A percentile compares a stretch with the other conserved stretches of the same genome.
These are phyloP conservation scores for Perca schrenkii DNA, from an alignment of 2,113 vertebrate species.

Conservation along the genomic window DNA sequence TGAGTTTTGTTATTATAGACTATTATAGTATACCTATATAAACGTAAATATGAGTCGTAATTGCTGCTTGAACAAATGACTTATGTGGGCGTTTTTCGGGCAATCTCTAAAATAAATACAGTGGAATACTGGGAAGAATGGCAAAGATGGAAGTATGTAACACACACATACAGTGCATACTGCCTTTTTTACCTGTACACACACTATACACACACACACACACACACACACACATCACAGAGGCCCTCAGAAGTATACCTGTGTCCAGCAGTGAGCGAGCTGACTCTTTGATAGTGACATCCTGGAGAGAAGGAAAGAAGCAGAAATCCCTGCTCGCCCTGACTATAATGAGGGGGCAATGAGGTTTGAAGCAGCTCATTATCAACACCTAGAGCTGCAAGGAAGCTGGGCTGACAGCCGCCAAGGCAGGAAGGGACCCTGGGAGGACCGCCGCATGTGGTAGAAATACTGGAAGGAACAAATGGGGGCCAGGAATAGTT, in stretches of 20 bases:
- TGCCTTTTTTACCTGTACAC: background rate
- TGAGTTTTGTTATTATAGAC: background rate
- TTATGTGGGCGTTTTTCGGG: too few species aligned
- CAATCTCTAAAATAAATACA: background rate
- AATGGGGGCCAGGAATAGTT: conserved; percentile 64
- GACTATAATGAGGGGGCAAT: conserved; percentile 74
- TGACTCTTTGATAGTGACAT: conserved; percentile 67
- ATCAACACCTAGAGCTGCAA: conserved; percentile 59
- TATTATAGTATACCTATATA: too few species aligned
- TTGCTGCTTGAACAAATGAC: too few species aligned
- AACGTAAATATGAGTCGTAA: too few species aligned
- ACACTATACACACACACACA: background rate
- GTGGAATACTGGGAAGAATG: background rate
- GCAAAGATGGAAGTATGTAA: background rate
- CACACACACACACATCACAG: conserved; percentile 1
- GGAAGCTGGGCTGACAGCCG: conserved; percentile 46
- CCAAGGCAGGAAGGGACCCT: conserved; percentile 41
- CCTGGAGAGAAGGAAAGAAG: conserved; percentile 52
- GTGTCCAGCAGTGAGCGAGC: conserved; percentile 44
- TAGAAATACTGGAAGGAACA: conserved; percentile 54
- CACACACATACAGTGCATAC: background rate
- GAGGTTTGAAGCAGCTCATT: conserved; percentile 74
- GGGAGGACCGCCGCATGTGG: conserved; percentile 36
- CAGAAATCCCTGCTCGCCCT: conserved; percentile 54
- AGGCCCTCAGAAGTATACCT: conserved; percentile 36